These are phyloP conservation scores for Eristalis arbustorum DNA, from an alignment of 2,888 invertebrate genomes.

Conservation along the genomic window DNA sequence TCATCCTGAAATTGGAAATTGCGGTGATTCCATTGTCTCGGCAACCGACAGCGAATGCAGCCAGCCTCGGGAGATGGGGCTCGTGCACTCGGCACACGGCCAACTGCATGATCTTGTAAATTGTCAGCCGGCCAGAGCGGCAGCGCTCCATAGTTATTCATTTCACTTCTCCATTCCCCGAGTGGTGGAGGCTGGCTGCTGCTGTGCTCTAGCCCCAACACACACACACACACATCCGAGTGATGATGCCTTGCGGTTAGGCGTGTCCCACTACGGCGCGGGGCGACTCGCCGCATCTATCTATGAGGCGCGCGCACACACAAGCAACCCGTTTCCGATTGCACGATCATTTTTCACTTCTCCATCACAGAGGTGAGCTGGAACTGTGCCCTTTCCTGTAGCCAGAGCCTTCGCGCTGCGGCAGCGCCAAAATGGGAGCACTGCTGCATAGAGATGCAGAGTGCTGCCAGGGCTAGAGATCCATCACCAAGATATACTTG, in stretches of 20 bases:
- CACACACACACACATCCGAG: slow-evolving; percentile 5
- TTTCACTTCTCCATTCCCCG: slow-evolving; percentile 52
- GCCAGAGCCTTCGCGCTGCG: slow-evolving; percentile 4
- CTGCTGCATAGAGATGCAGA: slow-evolving; percentile 54
- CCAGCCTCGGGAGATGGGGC: slow-evolving; percentile 63
- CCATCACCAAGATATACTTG: slow-evolving; percentile 68
- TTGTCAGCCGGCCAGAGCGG: slow-evolving; percentile 61
- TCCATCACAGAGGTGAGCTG: slow-evolving; percentile 61
- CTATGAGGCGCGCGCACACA: slow-evolving; percentile 39
- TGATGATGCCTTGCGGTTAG: slow-evolving; percentile 77
- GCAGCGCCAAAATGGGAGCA: slow-evolving; percentile 69
- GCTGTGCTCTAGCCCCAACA: slow-evolving; percentile 19
- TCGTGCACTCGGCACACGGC: slow-evolving; percentile 71
- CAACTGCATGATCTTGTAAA: slow-evolving; percentile 71
- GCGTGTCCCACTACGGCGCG: slow-evolving; percentile 73
- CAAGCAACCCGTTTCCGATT: slow-evolving; percentile 40
- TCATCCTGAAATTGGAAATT: slow-evolving; percentile 66
- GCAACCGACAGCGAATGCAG: slow-evolving; percentile 43
- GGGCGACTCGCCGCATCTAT: too few species aligned
- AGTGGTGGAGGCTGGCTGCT: slow-evolving; percentile 31
- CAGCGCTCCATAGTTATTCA: slow-evolving; percentile 61
- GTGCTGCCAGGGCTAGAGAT: slow-evolving; percentile 61
- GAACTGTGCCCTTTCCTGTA: slow-evolving; percentile 50
- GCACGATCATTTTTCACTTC: slow-evolving; percentile 67
- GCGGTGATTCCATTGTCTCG: slow-evolving; percentile 66